Conservation (phyloP, 2,113 vertebrate genomes). For the Ochotona princeps region DNA sequence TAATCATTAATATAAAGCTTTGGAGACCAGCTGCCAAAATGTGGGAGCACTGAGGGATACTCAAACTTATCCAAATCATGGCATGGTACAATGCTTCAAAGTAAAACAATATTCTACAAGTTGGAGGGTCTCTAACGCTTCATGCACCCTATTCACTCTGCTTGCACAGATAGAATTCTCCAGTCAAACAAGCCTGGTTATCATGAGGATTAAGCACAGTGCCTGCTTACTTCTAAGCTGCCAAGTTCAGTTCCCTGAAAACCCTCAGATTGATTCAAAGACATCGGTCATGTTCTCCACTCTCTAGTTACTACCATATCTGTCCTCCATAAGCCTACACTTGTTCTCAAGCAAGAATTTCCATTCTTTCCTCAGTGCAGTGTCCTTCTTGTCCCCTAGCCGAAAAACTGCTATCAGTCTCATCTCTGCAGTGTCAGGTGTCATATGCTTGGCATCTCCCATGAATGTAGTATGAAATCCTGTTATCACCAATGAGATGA, state of each 20-base stretch:
- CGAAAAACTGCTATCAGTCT: not conserved
- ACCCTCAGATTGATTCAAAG: not conserved
- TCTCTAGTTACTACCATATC: not conserved
- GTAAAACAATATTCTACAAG: not conserved
- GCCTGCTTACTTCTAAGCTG: not conserved
- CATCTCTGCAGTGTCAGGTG: not conserved
- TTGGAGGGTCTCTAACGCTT: not conserved
- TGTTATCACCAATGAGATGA: not conserved
- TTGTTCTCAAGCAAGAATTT: not conserved
- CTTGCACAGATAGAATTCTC: not conserved
- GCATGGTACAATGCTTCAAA: no score
- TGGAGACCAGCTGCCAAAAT: no score
- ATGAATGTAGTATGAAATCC: not conserved
- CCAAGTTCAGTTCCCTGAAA: not conserved
- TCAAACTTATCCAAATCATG: no score
- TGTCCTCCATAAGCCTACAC: not conserved
- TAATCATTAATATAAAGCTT: no score
- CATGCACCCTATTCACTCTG: not conserved
- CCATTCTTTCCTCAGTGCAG: accelerated
- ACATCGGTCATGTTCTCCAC: not conserved
- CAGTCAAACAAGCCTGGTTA: not conserved
- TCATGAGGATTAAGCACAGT: not conserved
- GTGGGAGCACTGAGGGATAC: no score
- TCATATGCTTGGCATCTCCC: not conserved
- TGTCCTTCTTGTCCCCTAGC: not conserved